Evolutionary conservation across 2,113 vertebrate genomes (phyloP).

Genomic region (Cochlearius cochlearius): DNA sequence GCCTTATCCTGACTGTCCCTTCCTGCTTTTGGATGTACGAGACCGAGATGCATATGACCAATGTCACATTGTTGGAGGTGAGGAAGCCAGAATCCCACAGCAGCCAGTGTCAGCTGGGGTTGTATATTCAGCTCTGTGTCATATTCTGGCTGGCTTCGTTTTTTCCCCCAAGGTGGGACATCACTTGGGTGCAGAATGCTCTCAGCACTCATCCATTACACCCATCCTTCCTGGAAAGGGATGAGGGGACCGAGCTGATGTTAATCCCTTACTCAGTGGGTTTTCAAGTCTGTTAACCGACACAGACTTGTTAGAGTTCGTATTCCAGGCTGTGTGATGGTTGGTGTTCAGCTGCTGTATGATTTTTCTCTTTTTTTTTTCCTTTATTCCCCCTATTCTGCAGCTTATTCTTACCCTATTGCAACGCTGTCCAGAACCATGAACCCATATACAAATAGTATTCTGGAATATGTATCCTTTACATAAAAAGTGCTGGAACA

Average conservation of each 20-base stretch:
- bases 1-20: constrained; percentile 91
- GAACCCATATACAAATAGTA: constrained; percentile 89
- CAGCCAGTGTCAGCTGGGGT: not conserved
- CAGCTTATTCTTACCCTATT: constrained; percentile 90
- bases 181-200: not conserved
- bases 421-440: constrained; percentile 87
- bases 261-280: not conserved
- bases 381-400: not conserved
- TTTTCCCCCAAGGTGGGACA: not conserved
- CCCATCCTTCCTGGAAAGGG: not conserved
- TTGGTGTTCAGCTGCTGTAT: not conserved
- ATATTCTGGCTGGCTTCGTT: not conserved
- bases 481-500: not conserved
- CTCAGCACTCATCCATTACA: not conserved
- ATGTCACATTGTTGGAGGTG: constrained; percentile 92
- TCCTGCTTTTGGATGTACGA: constrained; percentile 90
- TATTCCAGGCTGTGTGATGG: not conserved
- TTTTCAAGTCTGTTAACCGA: not conserved
- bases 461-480: constrained; percentile 96
- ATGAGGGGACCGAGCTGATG: not conserved
- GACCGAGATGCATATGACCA: constrained; percentile 85
- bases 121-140: not conserved
- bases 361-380: not conserved
- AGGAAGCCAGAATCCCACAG: not conserved
- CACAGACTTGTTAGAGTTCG: too few species aligned